A percentile compares a stretch with the other conserved stretches of the same genome.
Conservation (phyloP, 2,888 invertebrate genomes). For the Tineola bisselliella region DNA sequence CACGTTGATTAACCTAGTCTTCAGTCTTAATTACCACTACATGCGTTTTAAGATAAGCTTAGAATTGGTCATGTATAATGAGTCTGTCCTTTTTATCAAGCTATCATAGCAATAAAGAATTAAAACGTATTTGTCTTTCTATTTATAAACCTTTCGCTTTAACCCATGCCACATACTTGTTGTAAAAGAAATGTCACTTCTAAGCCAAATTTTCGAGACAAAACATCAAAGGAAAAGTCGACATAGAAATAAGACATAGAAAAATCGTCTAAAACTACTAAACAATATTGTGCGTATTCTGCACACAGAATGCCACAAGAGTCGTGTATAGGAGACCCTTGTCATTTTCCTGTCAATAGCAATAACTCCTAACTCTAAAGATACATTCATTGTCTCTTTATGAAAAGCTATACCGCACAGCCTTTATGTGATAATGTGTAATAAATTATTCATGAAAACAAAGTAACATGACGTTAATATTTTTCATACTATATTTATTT, state of each 20-base stretch:
- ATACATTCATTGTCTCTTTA: conserved; percentile 14
- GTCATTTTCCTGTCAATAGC: conserved; percentile 14
- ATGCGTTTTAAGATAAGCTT: too few species aligned
- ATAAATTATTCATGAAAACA: conserved; percentile 6
- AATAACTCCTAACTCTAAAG: not conserved
- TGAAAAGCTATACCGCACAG: not conserved
- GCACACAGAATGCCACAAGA: conserved; percentile 9
- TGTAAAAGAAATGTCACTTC: too few species aligned
- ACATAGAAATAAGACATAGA: not conserved
- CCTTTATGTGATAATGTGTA: conserved; percentile 3
- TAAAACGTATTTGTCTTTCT: too few species aligned
- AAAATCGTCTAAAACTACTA: not conserved
- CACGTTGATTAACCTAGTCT: too few species aligned
- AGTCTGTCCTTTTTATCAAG: too few species aligned
- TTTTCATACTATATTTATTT: not conserved
- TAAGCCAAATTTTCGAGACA: too few species aligned
- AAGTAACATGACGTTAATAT: not conserved
- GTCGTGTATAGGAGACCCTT: conserved; percentile 9
- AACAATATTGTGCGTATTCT: not conserved
- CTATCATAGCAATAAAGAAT: too few species aligned
- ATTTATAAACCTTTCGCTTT: too few species aligned
- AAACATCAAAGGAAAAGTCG: not conserved
- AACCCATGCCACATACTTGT: too few species aligned
- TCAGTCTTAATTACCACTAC: too few species aligned
- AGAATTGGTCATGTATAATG: too few species aligned